A percentile compares a stretch with the other conserved stretches of the same genome.
Conservation (phyloP, 2,888 invertebrate species). For the Cosmia trapezina region DNA sequence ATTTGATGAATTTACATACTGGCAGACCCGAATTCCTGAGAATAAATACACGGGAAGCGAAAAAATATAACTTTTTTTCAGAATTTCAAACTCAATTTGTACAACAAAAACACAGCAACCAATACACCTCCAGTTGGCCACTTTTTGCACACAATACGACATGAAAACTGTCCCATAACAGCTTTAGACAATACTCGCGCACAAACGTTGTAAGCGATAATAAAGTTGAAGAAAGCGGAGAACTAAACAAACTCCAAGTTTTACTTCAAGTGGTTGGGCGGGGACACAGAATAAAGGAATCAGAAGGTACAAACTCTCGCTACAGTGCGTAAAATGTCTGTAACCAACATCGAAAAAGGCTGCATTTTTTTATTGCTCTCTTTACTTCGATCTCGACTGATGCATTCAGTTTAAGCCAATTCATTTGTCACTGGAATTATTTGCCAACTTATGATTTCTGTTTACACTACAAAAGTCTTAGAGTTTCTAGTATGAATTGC, state of each 20-base stretch:
- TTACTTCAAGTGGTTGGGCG: conserved; percentile 50
- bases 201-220: conserved; percentile 59
- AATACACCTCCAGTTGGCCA: conserved; percentile 33
- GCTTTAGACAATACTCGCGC: conserved; percentile 52
- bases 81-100: conserved; percentile 15
- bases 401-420: background rate
- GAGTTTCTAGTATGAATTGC: background rate
- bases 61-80: conserved; percentile 6
- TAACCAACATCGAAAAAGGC: rapidly evolving
- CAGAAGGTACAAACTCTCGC: background rate
- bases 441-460: background rate
- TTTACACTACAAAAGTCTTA: background rate
- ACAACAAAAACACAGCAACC: conserved; percentile 13
- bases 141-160: conserved; percentile 54
- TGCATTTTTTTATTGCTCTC: background rate
- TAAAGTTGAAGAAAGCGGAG: conserved; percentile 60
- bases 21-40: too few relatives aligned
- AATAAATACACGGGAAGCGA: background rate
- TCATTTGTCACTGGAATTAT: background rate
- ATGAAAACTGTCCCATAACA: conserved; percentile 58
- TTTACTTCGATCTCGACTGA: background rate
- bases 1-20: background rate
- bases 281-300: rapidly evolving
- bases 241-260: conserved; percentile 60
- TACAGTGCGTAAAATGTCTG: background rate